phyloP scores from a whole-genome alignment of 2,797 vertebrate species.

The Sphenopsis melanotis region DNA sequence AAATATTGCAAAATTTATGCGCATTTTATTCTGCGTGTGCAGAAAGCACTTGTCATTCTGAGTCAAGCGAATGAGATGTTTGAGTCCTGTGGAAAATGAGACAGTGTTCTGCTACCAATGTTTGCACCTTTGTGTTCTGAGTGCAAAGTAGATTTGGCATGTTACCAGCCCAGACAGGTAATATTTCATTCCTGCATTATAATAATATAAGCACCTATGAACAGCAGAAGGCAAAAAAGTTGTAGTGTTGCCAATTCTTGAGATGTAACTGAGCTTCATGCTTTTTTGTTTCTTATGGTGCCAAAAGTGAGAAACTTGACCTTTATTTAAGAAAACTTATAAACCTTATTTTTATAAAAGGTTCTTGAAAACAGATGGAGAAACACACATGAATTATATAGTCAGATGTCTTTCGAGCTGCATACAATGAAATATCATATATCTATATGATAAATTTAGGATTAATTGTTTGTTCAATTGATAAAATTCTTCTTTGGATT shows the following conservation, averaged over 20 bases:
- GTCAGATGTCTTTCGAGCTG: neutral
- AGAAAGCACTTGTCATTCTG: neutral
- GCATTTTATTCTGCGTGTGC: neutral
- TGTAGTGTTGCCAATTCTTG: neutral
- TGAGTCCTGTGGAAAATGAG: neutral
- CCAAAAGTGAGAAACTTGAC: neutral
- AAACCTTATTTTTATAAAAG: neutral
- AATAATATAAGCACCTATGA: neutral
- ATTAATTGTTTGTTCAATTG: neutral
- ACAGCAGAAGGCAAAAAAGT: neutral
- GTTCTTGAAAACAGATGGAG: neutral
- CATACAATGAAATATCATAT: neutral
- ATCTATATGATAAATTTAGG: neutral
- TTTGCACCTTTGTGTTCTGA: neutral
- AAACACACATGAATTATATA: neutral
- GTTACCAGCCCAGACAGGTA: neutral
- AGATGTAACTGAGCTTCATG: neutral
- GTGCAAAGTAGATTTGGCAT: rapidly evolving
- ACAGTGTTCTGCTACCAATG: neutral
- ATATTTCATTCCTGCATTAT: neutral
- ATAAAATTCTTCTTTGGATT: neutral
- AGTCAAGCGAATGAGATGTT: neutral
- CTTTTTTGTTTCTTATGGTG: neutral
- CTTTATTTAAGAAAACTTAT: neutral
- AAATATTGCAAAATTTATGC: neutral